Base-by-base conservation (phyloP, 1,140 invertebrate species). In the Apis laboriosa region DNA sequence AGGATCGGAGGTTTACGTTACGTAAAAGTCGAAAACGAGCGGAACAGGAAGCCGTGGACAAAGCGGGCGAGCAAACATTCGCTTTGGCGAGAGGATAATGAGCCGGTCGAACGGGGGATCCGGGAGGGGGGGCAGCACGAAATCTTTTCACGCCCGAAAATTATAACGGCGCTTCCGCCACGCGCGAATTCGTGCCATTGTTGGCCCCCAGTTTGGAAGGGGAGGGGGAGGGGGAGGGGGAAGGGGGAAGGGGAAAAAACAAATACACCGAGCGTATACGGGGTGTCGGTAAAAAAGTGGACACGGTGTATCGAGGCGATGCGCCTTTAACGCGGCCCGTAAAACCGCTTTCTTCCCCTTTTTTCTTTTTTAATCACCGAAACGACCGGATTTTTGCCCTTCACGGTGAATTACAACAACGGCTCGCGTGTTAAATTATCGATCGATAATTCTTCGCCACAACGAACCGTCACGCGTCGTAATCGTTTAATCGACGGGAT, bases 71-170 rank as follows among this genome's bases (percentile, higher is more conserved):
- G 34, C 34, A n/a, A 55, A n/a, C 53, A 51, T 11, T 43, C 77
- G 21, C 67, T 19, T 51, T 56, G 55, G 43, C 56, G 21, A 73
- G 51, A 80, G 68, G 68, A 72, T 80, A 80, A 80, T 80, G 56
- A 60, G 77, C 34, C 55, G 8, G 58, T 53, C 76, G 76, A 77
- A 58, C 76, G 55, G 66, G n/a, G 61, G 13, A 34, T 34, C 34
- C 1, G 28, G 7, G 55, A 15, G 15, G 0, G 53, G 34, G 53
- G 53, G 34, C 64, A 9, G 77, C 77, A 53, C 77, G 77, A 53
- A 80, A 77, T 34, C 63, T 77, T 63, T 77, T 82, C 80, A 68
- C 53, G 74, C 63, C 64, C 64, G 80, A 70, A 73, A 61, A 80
- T 80, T 73, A 73, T 73, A 80, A 61, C 74, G 64, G 66, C 74